Base-by-base conservation (phyloP, 2,797 vertebrate genomes). In the Coreius guichenoti region DNA sequence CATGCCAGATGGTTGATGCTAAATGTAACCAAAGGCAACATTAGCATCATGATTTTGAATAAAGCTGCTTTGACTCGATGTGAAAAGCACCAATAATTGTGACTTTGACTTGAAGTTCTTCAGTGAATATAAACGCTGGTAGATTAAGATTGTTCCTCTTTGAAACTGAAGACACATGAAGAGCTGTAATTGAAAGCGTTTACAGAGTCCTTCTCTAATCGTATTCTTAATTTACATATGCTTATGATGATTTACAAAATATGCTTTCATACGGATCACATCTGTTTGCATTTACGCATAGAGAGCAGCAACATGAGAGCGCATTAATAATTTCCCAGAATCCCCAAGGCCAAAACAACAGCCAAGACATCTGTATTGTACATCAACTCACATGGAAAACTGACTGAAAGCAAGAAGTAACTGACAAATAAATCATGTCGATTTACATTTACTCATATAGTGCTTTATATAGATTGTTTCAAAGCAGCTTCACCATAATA, bases 281-380 rank as follows among this genome's bases (percentile, higher is more conserved):
- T 39, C 72, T 76, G 49, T 56, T 81, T 81, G 47, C 23, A 58
- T 81, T 56, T 43, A 29, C 26, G 56, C 79, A 69, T 1, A 12
- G 31, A 69, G 16, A 70, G 33, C 33, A 56, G 23, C 49, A 70
- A 70, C 47, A 58, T 16, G 16, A 72, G 67, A 54, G 31, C 14
- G 7, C 6, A 72, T 82, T 72, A 36, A 9, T n/a, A n/a, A 26
- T 43, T 61, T 23, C 80, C 68, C 51, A 72, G 51, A 72, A 58
- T 73, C 36, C 26, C 54, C 12, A 1, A 8, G 6, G 39, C n/a
- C 36, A 43, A 70, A 9, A 13, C 68, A 14, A 39, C 33, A 51
- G 29, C 29, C 63, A 39, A 69, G 31, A 70, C 67, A 81, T 70
- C 73, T 54, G 72, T 1, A 29, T 14, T 11, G n/a, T 8, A 16